Evolutionary conservation across 2,888 invertebrate species (phyloP).

Genomic region (Penaeus monodon): DNA sequence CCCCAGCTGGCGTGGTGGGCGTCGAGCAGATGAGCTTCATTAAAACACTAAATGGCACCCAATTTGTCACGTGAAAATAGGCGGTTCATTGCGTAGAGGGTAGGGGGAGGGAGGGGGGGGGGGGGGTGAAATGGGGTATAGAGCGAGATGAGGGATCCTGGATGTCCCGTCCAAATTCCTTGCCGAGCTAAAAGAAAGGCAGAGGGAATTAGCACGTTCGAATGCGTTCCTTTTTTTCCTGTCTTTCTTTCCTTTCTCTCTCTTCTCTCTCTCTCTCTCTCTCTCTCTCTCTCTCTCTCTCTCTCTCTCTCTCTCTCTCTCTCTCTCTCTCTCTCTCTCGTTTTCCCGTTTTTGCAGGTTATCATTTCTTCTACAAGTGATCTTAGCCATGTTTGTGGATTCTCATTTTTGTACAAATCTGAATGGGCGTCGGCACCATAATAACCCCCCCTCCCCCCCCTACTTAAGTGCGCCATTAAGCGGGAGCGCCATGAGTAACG

Average conservation of each 20-base stretch:
- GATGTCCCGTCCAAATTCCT: background rate
- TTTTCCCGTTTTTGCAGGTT: no score
- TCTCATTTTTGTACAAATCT: no score
- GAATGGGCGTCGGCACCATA: no score
- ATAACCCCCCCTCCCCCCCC: no score
- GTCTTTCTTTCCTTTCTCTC: no score
- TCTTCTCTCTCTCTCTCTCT: no score
- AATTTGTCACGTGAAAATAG: conserved; percentile 25
- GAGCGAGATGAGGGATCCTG: background rate
- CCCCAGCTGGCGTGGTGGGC: conserved; percentile 23
- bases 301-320: no score
- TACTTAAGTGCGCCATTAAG: conserved; percentile 2
- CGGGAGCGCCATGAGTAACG: conserved; percentile 35
- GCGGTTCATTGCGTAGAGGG: background rate
- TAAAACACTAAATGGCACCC: conserved; percentile 36
- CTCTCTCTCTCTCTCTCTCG: no score
- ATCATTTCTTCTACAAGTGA: no score
- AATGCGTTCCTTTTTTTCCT: background rate
- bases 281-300: no score
- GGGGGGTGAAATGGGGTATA: background rate
- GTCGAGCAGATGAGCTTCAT: conserved; percentile 12
- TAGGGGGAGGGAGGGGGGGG: background rate
- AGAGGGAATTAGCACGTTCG: background rate
- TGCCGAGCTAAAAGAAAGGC: background rate
- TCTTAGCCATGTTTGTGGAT: no score